Conservation (phyloP, 2,113 vertebrate species). For the Dasypus novemcinctus region DNA sequence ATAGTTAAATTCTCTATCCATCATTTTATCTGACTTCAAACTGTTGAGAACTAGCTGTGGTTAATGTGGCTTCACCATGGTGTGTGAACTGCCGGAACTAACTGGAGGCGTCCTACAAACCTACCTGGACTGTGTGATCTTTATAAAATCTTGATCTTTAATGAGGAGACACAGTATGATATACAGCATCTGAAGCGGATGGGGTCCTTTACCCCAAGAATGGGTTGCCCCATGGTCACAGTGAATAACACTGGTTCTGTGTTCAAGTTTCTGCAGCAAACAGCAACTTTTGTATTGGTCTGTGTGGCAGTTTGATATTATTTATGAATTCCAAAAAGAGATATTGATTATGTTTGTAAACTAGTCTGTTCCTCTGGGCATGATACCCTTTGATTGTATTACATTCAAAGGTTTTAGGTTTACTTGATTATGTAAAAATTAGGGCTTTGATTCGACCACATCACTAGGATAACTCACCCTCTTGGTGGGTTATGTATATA, state of each 20-base stretch:
- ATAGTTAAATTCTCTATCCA: neutral
- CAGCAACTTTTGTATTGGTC: neutral
- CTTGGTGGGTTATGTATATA: too few relatives aligned
- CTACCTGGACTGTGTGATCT: neutral
- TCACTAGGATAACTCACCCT: too few relatives aligned
- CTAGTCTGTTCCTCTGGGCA: too few relatives aligned
- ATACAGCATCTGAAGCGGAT: neutral
- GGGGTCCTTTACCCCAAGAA: neutral
- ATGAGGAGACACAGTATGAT: neutral
- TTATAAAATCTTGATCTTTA: neutral
- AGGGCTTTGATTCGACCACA: too few relatives aligned
- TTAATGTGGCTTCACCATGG: neutral
- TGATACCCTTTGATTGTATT: too few relatives aligned
- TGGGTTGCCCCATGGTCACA: neutral
- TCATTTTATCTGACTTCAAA: neutral
- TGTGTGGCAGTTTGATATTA: too few relatives aligned
- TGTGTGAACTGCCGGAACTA: neutral
- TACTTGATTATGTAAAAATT: too few relatives aligned
- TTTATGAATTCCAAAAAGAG: too few relatives aligned
- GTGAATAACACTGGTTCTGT: neutral
- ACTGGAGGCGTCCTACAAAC: neutral
- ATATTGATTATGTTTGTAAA: too few relatives aligned
- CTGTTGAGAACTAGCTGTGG: neutral
- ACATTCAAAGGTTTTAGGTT: too few relatives aligned
- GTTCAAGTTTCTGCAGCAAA: conserved; percentile 53